These are phyloP conservation scores for Parauchenoglanis ngamensis DNA, from an alignment of 2,797 vertebrate genomes.

Conservation along the genomic window DNA sequence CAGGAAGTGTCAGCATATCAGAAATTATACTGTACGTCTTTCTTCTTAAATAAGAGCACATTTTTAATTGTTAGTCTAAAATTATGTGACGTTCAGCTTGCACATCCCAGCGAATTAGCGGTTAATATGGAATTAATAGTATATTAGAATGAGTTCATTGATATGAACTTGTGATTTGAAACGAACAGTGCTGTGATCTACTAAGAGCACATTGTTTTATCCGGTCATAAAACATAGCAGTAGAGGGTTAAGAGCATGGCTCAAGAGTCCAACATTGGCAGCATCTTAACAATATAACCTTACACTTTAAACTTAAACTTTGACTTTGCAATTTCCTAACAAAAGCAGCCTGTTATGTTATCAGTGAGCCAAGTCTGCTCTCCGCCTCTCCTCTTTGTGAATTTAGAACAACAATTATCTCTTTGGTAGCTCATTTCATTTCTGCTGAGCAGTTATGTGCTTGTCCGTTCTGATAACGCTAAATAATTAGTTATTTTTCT, in stretches of 20 bases:
- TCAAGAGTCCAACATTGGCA: not conserved
- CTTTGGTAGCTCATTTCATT: constrained; percentile 2
- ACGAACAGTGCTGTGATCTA: not conserved
- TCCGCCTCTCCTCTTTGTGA: not conserved
- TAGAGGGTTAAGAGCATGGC: not conserved
- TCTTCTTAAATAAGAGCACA: not conserved
- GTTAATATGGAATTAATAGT: not conserved
- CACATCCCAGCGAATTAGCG: not conserved
- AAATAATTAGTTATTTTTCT: not conserved
- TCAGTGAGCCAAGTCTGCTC: not conserved
- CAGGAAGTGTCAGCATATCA: not conserved
- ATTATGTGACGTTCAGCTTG: not conserved
- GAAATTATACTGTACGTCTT: not conserved
- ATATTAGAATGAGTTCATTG: not conserved
- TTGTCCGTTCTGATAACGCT: constrained; percentile 1
- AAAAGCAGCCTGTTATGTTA: not conserved
- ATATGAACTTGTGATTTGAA: not conserved
- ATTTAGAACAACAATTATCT: not conserved
- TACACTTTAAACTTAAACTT: not conserved
- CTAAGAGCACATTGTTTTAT: not conserved
- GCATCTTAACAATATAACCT: not conserved
- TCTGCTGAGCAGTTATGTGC: not conserved
- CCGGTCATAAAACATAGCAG: not conserved
- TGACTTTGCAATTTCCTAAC: not conserved
- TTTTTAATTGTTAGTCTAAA: not conserved